Conservation (phyloP, 2,888 invertebrate species). For the Neoaliturus tenellus region DNA sequence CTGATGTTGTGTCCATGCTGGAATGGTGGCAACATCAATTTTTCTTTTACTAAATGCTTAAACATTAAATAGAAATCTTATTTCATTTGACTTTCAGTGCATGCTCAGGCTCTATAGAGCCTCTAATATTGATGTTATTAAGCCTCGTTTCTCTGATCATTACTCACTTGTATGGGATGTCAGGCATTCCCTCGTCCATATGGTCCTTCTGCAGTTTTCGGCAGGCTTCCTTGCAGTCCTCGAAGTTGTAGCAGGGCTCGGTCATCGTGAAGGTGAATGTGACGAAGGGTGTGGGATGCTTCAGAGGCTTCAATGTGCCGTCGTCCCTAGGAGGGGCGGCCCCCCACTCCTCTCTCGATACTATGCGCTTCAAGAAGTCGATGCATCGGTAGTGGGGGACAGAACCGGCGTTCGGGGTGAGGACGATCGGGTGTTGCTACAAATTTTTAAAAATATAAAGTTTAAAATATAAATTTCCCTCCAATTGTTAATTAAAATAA, state of each 20-base stretch:
- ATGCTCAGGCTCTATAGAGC: no score
- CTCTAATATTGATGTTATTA: no score
- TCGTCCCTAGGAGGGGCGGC: neutral
- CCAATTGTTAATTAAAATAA: no score
- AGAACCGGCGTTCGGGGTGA: neutral
- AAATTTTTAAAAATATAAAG: no score
- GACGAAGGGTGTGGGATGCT: neutral
- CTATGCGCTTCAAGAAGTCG: neutral
- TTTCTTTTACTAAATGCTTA: neutral
- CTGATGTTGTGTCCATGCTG: no score
- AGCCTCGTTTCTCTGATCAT: no score
- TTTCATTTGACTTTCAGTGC: no score
- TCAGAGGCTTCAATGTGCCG: neutral
- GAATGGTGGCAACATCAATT: no score
- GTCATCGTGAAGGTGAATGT: constrained; percentile 10
- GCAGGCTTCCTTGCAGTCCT: neutral
- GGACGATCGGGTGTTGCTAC: neutral
- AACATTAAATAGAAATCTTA: no score
- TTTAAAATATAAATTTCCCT: no score
- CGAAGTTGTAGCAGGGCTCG: constrained; percentile 9
- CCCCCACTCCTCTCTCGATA: neutral
- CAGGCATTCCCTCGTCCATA: neutral
- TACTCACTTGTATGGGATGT: constrained; percentile 2
- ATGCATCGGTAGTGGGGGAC: neutral
- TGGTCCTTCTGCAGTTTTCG: neutral